Base-by-base conservation (phyloP, 1,140 invertebrate species). In the Liolophura sinensis region DNA sequence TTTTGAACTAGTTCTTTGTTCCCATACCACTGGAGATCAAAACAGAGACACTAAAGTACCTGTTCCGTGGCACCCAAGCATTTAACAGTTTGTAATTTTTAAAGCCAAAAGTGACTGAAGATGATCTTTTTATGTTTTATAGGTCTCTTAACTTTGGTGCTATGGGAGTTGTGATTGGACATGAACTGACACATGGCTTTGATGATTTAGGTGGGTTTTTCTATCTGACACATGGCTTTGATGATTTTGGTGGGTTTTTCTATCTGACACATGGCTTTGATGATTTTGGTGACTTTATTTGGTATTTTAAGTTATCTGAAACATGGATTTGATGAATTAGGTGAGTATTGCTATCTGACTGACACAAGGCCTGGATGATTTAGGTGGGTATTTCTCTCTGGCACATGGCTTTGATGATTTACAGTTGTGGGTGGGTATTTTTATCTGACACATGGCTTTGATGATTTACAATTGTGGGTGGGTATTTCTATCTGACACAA, bases 121-220 rank as follows among this genome's bases (percentile, higher is more conserved):
- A 40, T 40, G 31, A 9, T 40, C 9, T 40, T 40, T 40, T 40
- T 40, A 24, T 24, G 24, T 40, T 48, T 71, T 72, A 49, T 65
- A 86, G 83, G 70, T 93, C 93, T 60, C 87, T 99, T 0, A 98
- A 98, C 82, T 98, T 92, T 80, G 96, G 96, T 4, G 95, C 93
- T 6, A 97, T 98, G 89, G 96, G 96, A 0, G 94, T 96, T 5
- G 93, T 97, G 0, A 95, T 97, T 91, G 95, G 95, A 0, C 95
- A 97, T 80, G 95, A 97, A 81, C 81, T 98, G 40, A 97, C 93
- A 0, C 95, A 98, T 80, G 94, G 93, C 9, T 98, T 98, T 84
- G 96, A 98, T 83, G 95, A 98, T 83, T 93, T 97, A 88, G 96
- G 95, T 82, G 67, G 52, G 40, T 18, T 4, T 4, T 49, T n/a